Evolutionary conservation across 64 coral and sea anemone species (phyloP).

Genomic region (Stichodactyla mertensii): DNA sequence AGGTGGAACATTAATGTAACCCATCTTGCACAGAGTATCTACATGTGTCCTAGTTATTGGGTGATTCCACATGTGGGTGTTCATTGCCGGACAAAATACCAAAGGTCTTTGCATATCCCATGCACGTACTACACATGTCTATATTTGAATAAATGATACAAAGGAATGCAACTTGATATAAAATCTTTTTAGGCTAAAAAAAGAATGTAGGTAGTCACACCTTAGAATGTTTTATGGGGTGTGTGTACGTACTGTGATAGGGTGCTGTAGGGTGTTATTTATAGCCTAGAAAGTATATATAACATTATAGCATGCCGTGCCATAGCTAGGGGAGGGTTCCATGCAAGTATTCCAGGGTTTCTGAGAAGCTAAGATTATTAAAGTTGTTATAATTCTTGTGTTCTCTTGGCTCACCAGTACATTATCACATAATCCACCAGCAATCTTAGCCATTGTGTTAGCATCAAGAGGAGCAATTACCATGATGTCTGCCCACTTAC

Average conservation of each 20-base stretch:
- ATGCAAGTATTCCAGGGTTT: no score
- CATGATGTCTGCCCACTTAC: slow-evolving; percentile 90
- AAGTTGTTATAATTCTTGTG: no score
- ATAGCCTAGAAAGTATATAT: no score
- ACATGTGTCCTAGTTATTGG: slow-evolving; percentile 71
- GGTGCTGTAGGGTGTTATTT: no score
- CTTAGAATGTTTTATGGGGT: no score
- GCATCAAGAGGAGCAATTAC: slow-evolving; percentile 94
- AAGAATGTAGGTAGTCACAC: no score
- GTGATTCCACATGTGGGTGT: slow-evolving; percentile 92
- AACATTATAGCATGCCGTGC: no score
- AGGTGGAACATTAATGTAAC: slow-evolving; percentile 72
- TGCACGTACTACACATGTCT: slow-evolving; percentile 85
- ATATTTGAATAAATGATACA: not conserved
- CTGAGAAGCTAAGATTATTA: no score
- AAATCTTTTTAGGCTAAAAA: not conserved
- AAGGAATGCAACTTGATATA: not conserved
- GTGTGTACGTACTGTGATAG: no score
- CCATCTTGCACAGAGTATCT: slow-evolving; percentile 53
- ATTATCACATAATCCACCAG: slow-evolving; percentile 91
- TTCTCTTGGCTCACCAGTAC: slow-evolving; percentile 45
- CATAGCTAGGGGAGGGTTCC: no score
- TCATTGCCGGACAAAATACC: slow-evolving; percentile 94
- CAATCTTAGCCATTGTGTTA: slow-evolving; percentile 94
- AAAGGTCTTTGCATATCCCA: slow-evolving; percentile 79